These are phyloP conservation scores for Pelvicachromis taeniatus DNA, from an alignment of 2,113 vertebrate species.

Conservation along the genomic window DNA sequence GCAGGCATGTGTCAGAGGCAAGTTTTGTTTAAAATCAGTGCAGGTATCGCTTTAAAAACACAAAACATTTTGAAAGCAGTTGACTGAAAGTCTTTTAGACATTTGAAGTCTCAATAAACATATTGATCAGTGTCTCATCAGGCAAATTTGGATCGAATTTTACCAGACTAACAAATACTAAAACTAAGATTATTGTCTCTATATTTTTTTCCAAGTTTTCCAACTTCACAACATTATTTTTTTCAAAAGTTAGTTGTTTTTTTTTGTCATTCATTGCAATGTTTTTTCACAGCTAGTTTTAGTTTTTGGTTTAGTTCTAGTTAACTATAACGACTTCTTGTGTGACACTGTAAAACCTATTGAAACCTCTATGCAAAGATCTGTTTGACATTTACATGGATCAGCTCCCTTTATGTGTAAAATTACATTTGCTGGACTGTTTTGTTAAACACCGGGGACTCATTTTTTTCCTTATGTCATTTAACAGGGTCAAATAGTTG, in stretches of 20 bases:
- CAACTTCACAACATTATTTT: neutral
- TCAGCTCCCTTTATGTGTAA: neutral
- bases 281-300: neutral
- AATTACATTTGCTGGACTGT: neutral
- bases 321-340: neutral
- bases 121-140: neutral
- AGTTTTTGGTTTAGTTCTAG: neutral
- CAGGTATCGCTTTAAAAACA: neutral
- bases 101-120: neutral
- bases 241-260: rapidly evolving
- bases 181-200: neutral
- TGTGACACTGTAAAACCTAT: neutral
- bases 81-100: neutral
- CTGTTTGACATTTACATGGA: neutral
- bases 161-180: neutral
- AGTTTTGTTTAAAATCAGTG: neutral
- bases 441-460: neutral
- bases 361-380: neutral
- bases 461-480: neutral
- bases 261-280: rapidly evolving
- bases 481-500: neutral
- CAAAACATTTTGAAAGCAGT: neutral
- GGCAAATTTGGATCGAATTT: neutral
- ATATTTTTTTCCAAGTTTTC: neutral
- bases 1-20: neutral